Evolutionary conservation across 2,797 vertebrate genomes (phyloP), one percentile per base, ranked within the genome.

Genomic region (Synaphobranchus kaupii): DNA sequence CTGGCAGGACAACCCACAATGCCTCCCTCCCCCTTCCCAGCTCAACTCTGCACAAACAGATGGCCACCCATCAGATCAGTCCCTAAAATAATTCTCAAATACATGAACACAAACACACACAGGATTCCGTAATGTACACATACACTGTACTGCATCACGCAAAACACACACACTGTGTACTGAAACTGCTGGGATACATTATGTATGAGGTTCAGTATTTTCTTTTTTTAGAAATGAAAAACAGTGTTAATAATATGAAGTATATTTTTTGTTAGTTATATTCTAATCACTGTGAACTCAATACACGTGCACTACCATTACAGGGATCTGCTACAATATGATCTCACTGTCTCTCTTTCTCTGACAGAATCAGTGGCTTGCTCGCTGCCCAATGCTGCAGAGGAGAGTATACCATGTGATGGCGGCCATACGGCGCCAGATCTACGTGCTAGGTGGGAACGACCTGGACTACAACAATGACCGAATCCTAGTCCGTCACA

Each of bases 381-480:
- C 96, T 83, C 98, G 97, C 4, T 98, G 98, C 92, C 97, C 98
- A 4, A 99, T 99, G 98, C 91, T 98, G 83, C 98, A 99, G 96
- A 97, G 98, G 91, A 95, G 98, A 39, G 98, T 99, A 82, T 99
- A 99, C 91, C 98, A 99, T 85, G 98, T 98, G 87, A 99, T 99
- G 98, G 98, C 97, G 0, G 97, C 97, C 0, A 97, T 98, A 86
- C 96, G 96, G 85, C 96, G 97, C 91, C 97, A 97, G 91, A 97
- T 99, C 3, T 99, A 99, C 0, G 98, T 99, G 91, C 93, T 99
- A 0, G 98, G 98, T 0, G 98, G 98, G 84, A 99, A 99, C 3
- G 98, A 99, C 91, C 94, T 99, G 39, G 98, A 99, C 94, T 99
- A 98, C 94, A 99, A 99, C 93, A 99, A 99, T 0, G 98, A 99